phyloP scores from a whole-genome alignment of 2,888 invertebrate genomes.

The Podotricha telesiphe region DNA sequence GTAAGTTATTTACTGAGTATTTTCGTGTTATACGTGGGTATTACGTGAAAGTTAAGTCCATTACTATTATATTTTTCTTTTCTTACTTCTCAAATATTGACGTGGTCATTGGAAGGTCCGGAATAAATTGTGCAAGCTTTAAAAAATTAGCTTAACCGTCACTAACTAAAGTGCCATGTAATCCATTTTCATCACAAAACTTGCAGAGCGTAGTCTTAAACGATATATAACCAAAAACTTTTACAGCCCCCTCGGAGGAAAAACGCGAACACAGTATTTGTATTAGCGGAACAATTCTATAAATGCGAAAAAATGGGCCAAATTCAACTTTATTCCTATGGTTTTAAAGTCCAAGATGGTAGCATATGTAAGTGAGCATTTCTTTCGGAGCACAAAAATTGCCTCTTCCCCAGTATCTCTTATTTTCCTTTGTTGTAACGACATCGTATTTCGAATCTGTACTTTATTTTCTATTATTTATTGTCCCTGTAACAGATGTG shows the following conservation, averaged over 20 bases:
- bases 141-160: conserved; percentile 33
- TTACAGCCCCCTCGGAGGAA: conserved; percentile 53
- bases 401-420: conserved; percentile 70
- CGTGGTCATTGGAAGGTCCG: not conserved
- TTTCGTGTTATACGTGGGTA: not conserved
- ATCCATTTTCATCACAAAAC: conserved; percentile 49
- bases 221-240: conserved; percentile 60
- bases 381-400: conserved; percentile 68
- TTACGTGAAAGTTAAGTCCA: not conserved
- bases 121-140: conserved; percentile 28
- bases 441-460: conserved; percentile 60
- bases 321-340: conserved; percentile 46
- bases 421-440: conserved; percentile 64
- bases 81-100: not conserved
- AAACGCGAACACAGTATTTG: conserved; percentile 59
- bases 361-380: conserved; percentile 49
- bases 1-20: not conserved
- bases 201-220: conserved; percentile 50
- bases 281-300: conserved; percentile 53
- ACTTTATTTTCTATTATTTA: conserved; percentile 58
- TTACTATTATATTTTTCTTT: not conserved
- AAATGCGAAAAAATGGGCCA: conserved; percentile 22
- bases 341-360: conserved; percentile 45
- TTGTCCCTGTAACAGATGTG: conserved; percentile 43
- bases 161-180: conserved; percentile 48